A percentile compares a stretch with the other conserved stretches of the same genome.
Evolutionary conservation across 2,888 invertebrate species (phyloP).

Genomic region (Agrenia bidenticulata): DNA sequence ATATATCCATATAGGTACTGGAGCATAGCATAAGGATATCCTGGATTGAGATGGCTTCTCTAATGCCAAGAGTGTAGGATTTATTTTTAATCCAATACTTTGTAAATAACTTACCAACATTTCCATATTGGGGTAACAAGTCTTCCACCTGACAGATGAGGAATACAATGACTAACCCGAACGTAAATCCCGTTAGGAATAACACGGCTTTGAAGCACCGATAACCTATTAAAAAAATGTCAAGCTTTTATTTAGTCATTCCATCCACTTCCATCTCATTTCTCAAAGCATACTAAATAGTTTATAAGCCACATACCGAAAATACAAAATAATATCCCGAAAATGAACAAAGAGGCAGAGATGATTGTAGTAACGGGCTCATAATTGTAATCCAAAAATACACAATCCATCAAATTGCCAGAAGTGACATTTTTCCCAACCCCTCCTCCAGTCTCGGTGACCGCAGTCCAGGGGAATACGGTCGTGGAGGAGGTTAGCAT

Average conservation of each 20-base stretch:
- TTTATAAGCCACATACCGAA: conserved; percentile 68
- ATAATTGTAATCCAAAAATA: conserved; percentile 63
- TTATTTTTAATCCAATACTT: too few relatives aligned
- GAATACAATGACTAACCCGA: conserved; percentile 78
- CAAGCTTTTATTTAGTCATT: too few relatives aligned
- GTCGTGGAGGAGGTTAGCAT: conserved; percentile 33
- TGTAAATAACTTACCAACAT: conserved; percentile 68
- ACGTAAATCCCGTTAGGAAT: conserved; percentile 84
- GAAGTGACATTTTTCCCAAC: neutral
- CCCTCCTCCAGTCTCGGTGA: neutral
- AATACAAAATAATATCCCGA: conserved; percentile 80
- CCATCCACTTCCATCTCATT: too few relatives aligned
- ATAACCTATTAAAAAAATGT: conserved; percentile 76
- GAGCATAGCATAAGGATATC: too few relatives aligned
- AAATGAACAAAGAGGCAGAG: conserved; percentile 72
- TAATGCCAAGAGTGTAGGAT: too few relatives aligned
- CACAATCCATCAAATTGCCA: conserved; percentile 35
- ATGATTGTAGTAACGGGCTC: conserved; percentile 67
- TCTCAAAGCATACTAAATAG: too few relatives aligned
- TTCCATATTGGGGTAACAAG: conserved; percentile 73
- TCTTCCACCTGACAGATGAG: conserved; percentile 77
- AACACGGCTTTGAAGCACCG: conserved; percentile 84
- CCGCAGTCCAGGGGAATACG: conserved; percentile 27
- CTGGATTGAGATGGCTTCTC: too few relatives aligned
- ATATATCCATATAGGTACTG: neutral